phyloP scores from a whole-genome alignment of 2,113 vertebrate genomes.

The Larimichthys polyactis region DNA sequence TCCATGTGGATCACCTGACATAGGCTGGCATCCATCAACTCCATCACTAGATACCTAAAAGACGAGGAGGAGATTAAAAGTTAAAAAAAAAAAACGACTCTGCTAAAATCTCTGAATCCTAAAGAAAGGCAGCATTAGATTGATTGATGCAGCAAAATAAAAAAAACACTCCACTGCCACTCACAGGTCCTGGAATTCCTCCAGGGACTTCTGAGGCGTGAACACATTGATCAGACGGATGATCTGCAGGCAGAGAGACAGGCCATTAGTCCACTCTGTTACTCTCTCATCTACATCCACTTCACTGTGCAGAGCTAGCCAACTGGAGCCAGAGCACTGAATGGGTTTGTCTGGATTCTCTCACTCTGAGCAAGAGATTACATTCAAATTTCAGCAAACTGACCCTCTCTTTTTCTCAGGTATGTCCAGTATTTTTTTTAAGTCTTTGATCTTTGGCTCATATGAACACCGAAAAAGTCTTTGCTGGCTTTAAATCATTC shows the following conservation, averaged over 20 bases:
- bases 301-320: conserved; percentile 28
- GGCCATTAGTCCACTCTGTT: conserved; percentile 64
- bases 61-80: background rate
- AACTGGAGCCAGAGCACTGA: conserved; percentile 17
- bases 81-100: background rate
- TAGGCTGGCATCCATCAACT: conserved; percentile 97
- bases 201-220: conserved; percentile 97
- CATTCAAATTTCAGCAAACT: background rate
- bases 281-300: conserved; percentile 50
- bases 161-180: conserved; percentile 72
- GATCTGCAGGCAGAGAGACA: conserved; percentile 88
- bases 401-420: background rate
- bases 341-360: conserved; percentile 9
- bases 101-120: conserved; percentile 10
- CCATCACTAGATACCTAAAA: conserved; percentile 94
- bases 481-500: too few species aligned
- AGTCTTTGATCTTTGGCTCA: background rate
- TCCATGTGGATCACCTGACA: conserved; percentile 99
- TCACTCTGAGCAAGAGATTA: conserved; percentile 25
- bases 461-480: too few species aligned
- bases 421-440: background rate
- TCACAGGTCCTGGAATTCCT: conserved; percentile 99
- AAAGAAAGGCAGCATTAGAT: background rate
- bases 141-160: background rate
- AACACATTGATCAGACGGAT: conserved; percentile 98